Conservation (phyloP, 2,113 vertebrate species). For the Eurypyga helias region DNA sequence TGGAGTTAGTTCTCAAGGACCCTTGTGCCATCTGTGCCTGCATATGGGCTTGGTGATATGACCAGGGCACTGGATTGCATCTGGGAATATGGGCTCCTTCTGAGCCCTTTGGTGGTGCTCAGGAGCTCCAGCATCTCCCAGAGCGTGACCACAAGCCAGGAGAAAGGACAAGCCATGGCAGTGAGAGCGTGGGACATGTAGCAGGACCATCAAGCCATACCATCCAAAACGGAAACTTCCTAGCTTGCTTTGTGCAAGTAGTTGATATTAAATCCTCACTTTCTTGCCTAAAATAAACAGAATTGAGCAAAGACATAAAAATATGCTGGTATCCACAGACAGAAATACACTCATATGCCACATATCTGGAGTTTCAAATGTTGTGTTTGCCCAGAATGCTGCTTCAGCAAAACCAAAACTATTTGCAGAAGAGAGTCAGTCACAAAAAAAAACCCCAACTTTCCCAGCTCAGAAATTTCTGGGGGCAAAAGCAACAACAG, state of each 20-base stretch:
- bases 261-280: slow-evolving; percentile 12
- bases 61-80: neutral
- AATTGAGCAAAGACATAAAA: slow-evolving; percentile 24
- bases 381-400: slow-evolving; percentile 30
- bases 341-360: neutral
- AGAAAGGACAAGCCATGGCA: neutral
- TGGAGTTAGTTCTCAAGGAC: neutral
- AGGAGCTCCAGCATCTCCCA: neutral
- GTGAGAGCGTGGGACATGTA: neutral
- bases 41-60: neutral
- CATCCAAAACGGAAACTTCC: slow-evolving; percentile 17
- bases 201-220: neutral
- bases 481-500: slow-evolving; percentile 8
- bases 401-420: slow-evolving; percentile 67
- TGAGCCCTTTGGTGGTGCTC: neutral
- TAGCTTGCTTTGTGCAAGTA: neutral
- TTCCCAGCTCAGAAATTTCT: slow-evolving; percentile 44
- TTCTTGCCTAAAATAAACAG: slow-evolving; percentile 47
- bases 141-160: neutral
- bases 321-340: slow-evolving; percentile 10
- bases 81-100: neutral
- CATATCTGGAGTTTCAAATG: slow-evolving; percentile 25
- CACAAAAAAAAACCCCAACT: neutral
- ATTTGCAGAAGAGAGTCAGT: slow-evolving; percentile 37
- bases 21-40: accelerated